Base-by-base conservation (phyloP, 2,113 vertebrate genomes). In the Pardalotus punctatus region DNA sequence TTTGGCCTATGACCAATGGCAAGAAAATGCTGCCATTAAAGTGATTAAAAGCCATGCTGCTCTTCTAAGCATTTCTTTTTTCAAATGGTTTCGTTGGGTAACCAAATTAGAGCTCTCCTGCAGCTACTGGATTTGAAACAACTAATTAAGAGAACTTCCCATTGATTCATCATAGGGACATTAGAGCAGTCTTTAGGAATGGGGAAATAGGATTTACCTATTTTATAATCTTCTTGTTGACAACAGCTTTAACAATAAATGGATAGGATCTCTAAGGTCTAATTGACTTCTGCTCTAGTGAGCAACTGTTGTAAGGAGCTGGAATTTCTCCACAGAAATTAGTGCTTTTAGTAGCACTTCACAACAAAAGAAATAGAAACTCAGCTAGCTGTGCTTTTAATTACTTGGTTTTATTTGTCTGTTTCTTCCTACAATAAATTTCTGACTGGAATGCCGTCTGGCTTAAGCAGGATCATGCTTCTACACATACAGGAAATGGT, bases 11-110 rank as follows among this genome's bases (percentile, higher is more conserved):
- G 70, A 97, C 60, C 74, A 71, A 31, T 62, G 67, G 67, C 60
- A 88, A 78, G 85, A 78, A 94, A 94, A 92, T 51, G 36, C 64
- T 94, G 56, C 71, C 71, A 54, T 90, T 94, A 78, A 83, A 86
- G 64, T 77, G 87, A 91, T 92, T 92, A 88, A 97, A 92, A 78
- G 67, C 54, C 38, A 27, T 66, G 62, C 82, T 93, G 67, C 2
- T 77, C 48, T 90, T 80, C 67, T 60, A 56, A 83, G 31, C 29
- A 8, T 64, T 86, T 64, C 35, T 64, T 77, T 51, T 91, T 81
- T 33, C 42, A 79, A 82, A 74, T 83, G 7, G 33, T 80, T 96
- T 96, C 76, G 53, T 28, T 83, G 80, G 87, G 62, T 91, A 90
- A 83, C 79, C 31, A 82, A 88, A 83, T 90, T 70, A 86, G 64